Percentiles rank a stretch among this genome's conserved stretches.
phyloP scores from a whole-genome alignment of 2,888 invertebrate genomes.

The Ennomos quercinarius region DNA sequence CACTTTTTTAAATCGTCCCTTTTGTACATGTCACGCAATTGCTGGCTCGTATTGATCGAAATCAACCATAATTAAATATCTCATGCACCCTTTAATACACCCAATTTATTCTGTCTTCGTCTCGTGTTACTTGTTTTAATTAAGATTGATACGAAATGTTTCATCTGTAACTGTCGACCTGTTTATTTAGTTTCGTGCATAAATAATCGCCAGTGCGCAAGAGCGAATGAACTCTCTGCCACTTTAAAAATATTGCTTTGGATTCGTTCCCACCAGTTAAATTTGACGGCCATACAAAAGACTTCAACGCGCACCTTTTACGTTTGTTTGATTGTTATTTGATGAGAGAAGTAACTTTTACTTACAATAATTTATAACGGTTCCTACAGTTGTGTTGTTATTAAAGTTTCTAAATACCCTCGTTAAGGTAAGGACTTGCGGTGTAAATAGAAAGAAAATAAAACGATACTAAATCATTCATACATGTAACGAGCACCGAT shows the following conservation, averaged over 20 bases:
- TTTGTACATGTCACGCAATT: conserved; percentile 76
- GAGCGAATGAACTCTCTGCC: conserved; percentile 52
- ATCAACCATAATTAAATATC: conserved; percentile 82
- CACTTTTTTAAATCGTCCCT: conserved; percentile 61
- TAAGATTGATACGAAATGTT: conserved; percentile 78
- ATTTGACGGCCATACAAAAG: conserved; percentile 66
- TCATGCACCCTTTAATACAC: conserved; percentile 76
- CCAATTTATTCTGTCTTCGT: conserved; percentile 74
- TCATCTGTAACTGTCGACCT: conserved; percentile 52
- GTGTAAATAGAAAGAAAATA: conserved; percentile 23
- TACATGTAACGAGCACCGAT: conserved; percentile 38
- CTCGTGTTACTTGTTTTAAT: conserved; percentile 70
- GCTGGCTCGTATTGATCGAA: conserved; percentile 67
- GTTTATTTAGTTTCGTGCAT: conserved; percentile 40
- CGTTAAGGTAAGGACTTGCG: conserved; percentile 22
- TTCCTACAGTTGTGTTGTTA: background rate
- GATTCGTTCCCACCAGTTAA: conserved; percentile 49
- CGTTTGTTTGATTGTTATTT: conserved; percentile 28
- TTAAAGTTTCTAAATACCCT: conserved; percentile 18
- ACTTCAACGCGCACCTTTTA: conserved; percentile 67
- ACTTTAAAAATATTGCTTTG: conserved; percentile 38
- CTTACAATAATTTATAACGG: conserved; percentile 18
- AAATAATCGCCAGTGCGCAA: conserved; percentile 52
- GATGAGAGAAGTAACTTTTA: conserved; percentile 25
- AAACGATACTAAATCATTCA: conserved; percentile 32